phyloP scores from a whole-genome alignment of 2,888 invertebrate species.

The Tiliacea aurago region DNA sequence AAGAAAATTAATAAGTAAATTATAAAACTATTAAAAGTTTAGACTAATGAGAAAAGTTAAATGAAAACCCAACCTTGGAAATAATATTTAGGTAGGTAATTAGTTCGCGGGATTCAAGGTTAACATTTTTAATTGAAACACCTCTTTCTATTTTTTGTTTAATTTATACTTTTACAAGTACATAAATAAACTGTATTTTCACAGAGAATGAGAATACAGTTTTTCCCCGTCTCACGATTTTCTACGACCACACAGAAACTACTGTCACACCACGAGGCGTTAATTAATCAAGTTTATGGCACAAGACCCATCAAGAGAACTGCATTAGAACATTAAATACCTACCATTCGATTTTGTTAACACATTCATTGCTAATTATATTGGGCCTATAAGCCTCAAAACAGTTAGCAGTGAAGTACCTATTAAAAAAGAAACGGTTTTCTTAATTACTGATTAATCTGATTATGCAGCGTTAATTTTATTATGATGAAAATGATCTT shows the following conservation, averaged over 20 bases:
- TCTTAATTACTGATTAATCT: conserved; percentile 11
- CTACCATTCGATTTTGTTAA: conserved; percentile 29
- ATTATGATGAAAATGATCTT: conserved; percentile 8
- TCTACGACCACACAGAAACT: too few species aligned
- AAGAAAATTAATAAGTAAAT: neutral
- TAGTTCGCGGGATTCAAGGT: conserved; percentile 30
- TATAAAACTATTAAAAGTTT: conserved; percentile 22
- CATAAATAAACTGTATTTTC: neutral
- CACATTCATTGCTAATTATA: conserved; percentile 22
- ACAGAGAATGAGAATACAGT: too few species aligned
- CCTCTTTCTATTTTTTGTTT: conserved; percentile 16
- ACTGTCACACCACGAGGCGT: neutral
- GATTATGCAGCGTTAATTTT: conserved; percentile 29
- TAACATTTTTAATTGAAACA: conserved; percentile 37
- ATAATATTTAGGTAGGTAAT: conserved; percentile 37
- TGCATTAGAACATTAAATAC: conserved; percentile 4
- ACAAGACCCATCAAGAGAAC: conserved; percentile 19
- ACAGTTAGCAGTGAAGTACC: conserved; percentile 14
- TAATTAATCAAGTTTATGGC: conserved; percentile 16
- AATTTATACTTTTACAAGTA: conserved; percentile 1
- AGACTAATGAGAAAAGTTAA: conserved; percentile 52
- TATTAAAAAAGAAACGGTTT: conserved; percentile 13
- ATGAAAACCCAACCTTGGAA: conserved; percentile 30
- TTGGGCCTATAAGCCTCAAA: neutral
- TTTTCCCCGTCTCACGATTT: too few species aligned